Evolutionary conservation across 2,113 vertebrate species (phyloP), one percentile per base, ranked within the genome.

Genomic region (Tautogolabrus adspersus): DNA sequence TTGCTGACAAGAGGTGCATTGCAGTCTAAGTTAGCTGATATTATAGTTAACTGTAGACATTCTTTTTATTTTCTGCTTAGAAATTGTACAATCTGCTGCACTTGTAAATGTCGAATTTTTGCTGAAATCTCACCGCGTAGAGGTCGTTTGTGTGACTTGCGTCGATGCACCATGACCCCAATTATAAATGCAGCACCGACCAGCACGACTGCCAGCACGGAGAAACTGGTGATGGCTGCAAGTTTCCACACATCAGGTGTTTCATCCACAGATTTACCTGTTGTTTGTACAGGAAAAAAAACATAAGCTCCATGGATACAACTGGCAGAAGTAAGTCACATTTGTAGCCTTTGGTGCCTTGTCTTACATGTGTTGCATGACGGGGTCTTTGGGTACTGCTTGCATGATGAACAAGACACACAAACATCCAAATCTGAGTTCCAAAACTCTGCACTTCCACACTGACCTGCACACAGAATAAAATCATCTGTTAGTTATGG

Each of bases 171-270:
- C 83, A 95, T 92, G 52, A 95, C 85, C 10, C 94, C 94, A 42
- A 94, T 93, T 9, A 95, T 85, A 67, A 95, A 63, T 0, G 90
- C 94, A 0, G 93, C 94, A 0, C 89, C 84, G 12, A 95, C 87
- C 67, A 95, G 79, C 56, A 95, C 89, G 2, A 93, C 87, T 8
- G 92, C 94, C 68, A 95, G 91, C 70, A 94, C 93, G 0, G 94
- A 94, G 81, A 94, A 93, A 62, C 94, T 95, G 67, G 94, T 93
- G 74, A 95, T 95, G 60, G 94, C 94, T 5, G 93, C 94, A 34
- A 94, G 79, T 38, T 93, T 94, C 94, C 94, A 95, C 73, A 93
- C 84, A 21, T 95, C 88, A 1, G 86, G 30, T 0, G 71, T 57
- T 65, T 90, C 82, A 8, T 93, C 92, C 42, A 64, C 55, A 19